A percentile compares a stretch with the other conserved stretches of the same genome.
Conservation (phyloP, 2,888 invertebrate genomes). For the Tipula unca region DNA sequence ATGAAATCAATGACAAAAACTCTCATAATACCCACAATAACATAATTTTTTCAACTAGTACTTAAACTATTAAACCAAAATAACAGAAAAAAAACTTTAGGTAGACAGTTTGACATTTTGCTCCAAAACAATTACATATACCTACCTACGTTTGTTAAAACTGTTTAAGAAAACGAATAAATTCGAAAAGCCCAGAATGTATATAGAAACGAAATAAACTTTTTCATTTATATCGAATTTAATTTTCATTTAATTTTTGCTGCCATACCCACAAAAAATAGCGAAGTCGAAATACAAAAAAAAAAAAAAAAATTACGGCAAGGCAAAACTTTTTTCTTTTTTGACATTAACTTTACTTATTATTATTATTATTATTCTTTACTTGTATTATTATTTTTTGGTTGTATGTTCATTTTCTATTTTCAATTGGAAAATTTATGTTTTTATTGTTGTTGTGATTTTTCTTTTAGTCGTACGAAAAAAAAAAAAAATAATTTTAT, state of each 20-base stretch:
- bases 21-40: neutral
- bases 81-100: neutral
- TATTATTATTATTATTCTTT: neutral
- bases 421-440: neutral
- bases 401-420: neutral
- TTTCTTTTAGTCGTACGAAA: neutral
- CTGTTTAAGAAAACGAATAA: neutral
- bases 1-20: neutral
- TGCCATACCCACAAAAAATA: neutral
- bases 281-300: neutral
- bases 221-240: neutral
- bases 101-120: neutral
- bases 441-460: neutral
- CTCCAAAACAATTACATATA: neutral
- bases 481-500: neutral
- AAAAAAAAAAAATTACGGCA: neutral
- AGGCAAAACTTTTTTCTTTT: neutral
- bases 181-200: neutral
- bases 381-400: neutral
- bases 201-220: neutral
- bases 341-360: neutral
- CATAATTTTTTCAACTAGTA: neutral
- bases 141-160: neutral
- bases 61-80: neutral
- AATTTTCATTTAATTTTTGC: neutral